Evolutionary conservation across 1,140 invertebrate species (phyloP).

Genomic region (Bombyx mandarina): DNA sequence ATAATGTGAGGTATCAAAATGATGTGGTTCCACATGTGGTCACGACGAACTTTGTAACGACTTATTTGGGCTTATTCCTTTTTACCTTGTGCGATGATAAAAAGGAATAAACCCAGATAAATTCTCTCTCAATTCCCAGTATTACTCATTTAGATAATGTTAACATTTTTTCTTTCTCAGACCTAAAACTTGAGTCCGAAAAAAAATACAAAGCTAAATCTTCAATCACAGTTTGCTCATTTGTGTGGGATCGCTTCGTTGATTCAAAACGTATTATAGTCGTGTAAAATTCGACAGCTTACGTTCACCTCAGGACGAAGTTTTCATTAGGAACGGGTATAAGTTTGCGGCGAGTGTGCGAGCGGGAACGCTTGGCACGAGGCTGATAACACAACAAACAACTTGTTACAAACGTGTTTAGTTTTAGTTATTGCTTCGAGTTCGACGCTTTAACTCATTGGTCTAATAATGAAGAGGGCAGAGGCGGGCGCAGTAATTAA

Average conservation of each 20-base stretch:
- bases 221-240: no score
- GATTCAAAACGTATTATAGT: constrained; percentile 3
- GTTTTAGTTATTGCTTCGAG: constrained; percentile 64
- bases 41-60: no score
- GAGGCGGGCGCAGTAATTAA: constrained; percentile 41
- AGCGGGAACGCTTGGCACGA: constrained; percentile 51
- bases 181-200: no score
- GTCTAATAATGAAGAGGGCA: constrained; percentile 57
- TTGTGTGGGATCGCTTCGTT: not conserved
- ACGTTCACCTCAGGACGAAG: constrained; percentile 48
- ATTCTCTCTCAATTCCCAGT: no score
- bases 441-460: constrained; percentile 62
- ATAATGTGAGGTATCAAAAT: no score
- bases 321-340: constrained; percentile 55
- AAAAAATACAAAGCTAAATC: no score
- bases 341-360: constrained; percentile 56
- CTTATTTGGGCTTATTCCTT: no score
- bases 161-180: no score
- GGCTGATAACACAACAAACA: constrained; percentile 66
- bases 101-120: no score
- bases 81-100: no score
- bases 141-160: no score
- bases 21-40: no score
- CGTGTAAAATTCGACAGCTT: constrained; percentile 25
- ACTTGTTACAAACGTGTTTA: constrained; percentile 68